Evolutionary conservation across 1,140 invertebrate genomes (phyloP).

Genomic region (Aethina tumida): DNA sequence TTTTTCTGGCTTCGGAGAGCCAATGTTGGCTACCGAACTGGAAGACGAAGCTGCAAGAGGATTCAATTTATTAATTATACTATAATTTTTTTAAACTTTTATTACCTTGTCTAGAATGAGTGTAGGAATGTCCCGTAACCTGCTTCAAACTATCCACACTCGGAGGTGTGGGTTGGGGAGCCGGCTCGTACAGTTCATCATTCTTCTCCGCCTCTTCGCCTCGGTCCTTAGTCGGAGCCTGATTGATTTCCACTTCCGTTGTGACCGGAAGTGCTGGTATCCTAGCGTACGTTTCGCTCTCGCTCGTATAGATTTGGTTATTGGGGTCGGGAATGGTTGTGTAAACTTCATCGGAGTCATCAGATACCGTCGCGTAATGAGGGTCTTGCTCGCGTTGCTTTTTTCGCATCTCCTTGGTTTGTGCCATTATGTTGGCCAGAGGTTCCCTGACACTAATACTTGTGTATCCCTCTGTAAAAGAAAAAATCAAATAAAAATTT

Average conservation of each 20-base stretch:
- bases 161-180: constrained; percentile 45
- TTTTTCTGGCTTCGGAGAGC: constrained; percentile 76
- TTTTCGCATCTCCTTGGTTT: constrained; percentile 40
- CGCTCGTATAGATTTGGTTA: constrained; percentile 59
- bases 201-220: constrained; percentile 5
- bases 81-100: constrained; percentile 2
- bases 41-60: constrained; percentile 57
- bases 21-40: constrained; percentile 60
- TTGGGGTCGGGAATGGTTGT: constrained; percentile 77
- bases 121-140: constrained; percentile 45
- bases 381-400: constrained; percentile 48
- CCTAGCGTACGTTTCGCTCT: constrained; percentile 82
- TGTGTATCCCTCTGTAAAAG: constrained; percentile 68
- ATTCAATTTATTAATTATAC: constrained; percentile 5
- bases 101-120: constrained; percentile 53
- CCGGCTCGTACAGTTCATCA: constrained; percentile 22
- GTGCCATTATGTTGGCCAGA: constrained; percentile 59
- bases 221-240: constrained; percentile 25
- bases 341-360: constrained; percentile 85
- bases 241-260: constrained; percentile 42
- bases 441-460: constrained; percentile 85
- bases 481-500: constrained; percentile 8
- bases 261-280: constrained; percentile 58
- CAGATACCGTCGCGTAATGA: constrained; percentile 74
- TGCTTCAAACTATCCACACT: constrained; percentile 50